A percentile compares a stretch with the other conserved stretches of the same genome.
phyloP scores from a whole-genome alignment of 2,888 invertebrate species.

The Idaea aversata region DNA sequence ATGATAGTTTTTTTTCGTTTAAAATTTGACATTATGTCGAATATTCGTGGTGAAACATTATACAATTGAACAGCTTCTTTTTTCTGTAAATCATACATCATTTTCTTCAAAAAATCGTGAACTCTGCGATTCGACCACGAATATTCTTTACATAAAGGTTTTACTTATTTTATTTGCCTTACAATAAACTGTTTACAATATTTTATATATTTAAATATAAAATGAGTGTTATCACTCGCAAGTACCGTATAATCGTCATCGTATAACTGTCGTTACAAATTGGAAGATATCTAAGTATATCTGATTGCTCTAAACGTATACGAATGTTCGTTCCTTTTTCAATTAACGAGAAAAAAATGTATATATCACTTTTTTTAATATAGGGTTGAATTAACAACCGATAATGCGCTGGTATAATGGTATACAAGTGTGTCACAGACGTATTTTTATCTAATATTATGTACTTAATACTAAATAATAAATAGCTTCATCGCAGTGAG shows the following conservation, averaged over 20 bases:
- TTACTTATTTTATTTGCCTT: conserved; percentile 52
- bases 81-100: conserved; percentile 14
- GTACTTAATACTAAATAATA: conserved; percentile 78
- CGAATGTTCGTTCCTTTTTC: conserved; percentile 82
- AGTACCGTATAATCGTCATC: conserved; percentile 75
- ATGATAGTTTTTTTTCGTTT: conserved; percentile 76
- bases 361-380: conserved; percentile 67
- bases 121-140: conserved; percentile 28
- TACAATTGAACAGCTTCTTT: background rate
- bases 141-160: conserved; percentile 38
- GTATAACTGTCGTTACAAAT: conserved; percentile 74
- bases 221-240: conserved; percentile 67
- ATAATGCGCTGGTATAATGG: conserved; percentile 71
- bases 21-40: conserved; percentile 48
- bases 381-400: conserved; percentile 62
- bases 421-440: conserved; percentile 77
- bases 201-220: conserved; percentile 72
- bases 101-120: conserved; percentile 17
- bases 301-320: conserved; percentile 84
- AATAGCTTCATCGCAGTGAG: conserved; percentile 72
- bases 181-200: conserved; percentile 74
- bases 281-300: conserved; percentile 72
- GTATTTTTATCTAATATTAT: conserved; percentile 65
- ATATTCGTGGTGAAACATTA: conserved; percentile 35
- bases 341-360: conserved; percentile 64